These are phyloP conservation scores for Zaprionus bogoriensis DNA, from an alignment of 2,888 invertebrate genomes.

Conservation along the genomic window DNA sequence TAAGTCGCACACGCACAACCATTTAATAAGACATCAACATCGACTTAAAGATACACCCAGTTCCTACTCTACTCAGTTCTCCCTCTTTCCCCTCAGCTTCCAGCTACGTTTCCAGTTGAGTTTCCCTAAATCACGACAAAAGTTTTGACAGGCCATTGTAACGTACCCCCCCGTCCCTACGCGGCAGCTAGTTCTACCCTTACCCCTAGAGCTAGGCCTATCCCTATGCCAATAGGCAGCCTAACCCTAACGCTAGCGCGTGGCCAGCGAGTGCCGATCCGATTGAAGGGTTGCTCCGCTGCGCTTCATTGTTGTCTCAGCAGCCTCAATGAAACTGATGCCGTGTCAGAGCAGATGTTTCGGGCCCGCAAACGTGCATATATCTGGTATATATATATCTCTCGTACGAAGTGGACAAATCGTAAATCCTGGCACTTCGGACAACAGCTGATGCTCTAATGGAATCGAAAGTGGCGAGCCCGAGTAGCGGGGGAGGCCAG, in stretches of 20 bases:
- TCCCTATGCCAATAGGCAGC: slow-evolving; percentile 15
- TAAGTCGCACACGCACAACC: slow-evolving; percentile 41
- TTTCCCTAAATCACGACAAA: slow-evolving; percentile 48
- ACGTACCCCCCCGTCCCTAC: not conserved
- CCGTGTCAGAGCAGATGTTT: slow-evolving; percentile 71
- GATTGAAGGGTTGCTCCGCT: slow-evolving; percentile 50
- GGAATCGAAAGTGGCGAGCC: slow-evolving; percentile 5
- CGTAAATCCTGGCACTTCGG: slow-evolving; percentile 71
- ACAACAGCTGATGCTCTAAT: slow-evolving; percentile 70
- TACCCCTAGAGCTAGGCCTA: slow-evolving; percentile 22
- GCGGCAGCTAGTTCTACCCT: not conserved
- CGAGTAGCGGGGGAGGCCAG: not conserved
- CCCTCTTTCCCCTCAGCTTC: not conserved
- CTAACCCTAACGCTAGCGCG: slow-evolving; percentile 49
- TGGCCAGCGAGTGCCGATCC: slow-evolving; percentile 50
- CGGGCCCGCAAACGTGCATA: slow-evolving; percentile 19
- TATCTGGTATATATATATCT: not conserved
- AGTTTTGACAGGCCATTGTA: slow-evolving; percentile 65
- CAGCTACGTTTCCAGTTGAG: not conserved
- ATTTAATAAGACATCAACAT: slow-evolving; percentile 74
- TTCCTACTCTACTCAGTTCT: not conserved
- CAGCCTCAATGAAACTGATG: slow-evolving; percentile 70
- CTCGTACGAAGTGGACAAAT: slow-evolving; percentile 74
- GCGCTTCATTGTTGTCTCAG: not conserved
- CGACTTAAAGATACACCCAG: slow-evolving; percentile 56